phyloP scores from a whole-genome alignment of 2,797 vertebrate genomes.

The Bucorvus abyssinicus region DNA sequence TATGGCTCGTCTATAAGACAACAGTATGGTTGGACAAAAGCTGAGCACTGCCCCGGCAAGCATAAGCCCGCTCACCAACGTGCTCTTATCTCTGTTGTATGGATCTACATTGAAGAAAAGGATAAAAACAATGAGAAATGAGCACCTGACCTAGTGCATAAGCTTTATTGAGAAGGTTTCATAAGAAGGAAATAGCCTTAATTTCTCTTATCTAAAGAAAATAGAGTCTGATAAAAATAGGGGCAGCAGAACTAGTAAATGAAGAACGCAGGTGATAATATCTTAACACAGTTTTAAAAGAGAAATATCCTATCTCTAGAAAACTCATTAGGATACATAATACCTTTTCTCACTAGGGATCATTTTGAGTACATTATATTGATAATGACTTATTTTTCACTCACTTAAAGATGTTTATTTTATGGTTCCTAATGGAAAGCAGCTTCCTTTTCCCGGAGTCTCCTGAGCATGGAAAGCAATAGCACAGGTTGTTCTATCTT shows the following conservation, averaged over 20 bases:
- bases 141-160: background rate
- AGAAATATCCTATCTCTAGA: background rate
- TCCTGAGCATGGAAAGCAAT: slow-evolving; percentile 14
- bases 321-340: slow-evolving; percentile 24
- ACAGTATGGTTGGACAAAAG: background rate
- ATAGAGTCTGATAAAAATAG: background rate
- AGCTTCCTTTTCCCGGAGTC: background rate
- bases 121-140: background rate
- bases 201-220: background rate
- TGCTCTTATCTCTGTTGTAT: background rate
- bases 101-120: background rate
- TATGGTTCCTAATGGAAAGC: background rate
- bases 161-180: background rate
- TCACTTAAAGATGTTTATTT: background rate
- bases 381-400: slow-evolving; percentile 19
- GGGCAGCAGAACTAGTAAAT: background rate
- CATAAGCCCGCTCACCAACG: background rate
- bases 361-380: background rate
- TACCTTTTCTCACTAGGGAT: background rate
- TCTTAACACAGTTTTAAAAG: background rate
- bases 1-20: background rate
- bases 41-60: background rate
- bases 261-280: background rate
- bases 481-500: background rate
- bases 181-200: background rate